phyloP scores from a whole-genome alignment of 2,113 vertebrate genomes.

The Zeus faber region DNA sequence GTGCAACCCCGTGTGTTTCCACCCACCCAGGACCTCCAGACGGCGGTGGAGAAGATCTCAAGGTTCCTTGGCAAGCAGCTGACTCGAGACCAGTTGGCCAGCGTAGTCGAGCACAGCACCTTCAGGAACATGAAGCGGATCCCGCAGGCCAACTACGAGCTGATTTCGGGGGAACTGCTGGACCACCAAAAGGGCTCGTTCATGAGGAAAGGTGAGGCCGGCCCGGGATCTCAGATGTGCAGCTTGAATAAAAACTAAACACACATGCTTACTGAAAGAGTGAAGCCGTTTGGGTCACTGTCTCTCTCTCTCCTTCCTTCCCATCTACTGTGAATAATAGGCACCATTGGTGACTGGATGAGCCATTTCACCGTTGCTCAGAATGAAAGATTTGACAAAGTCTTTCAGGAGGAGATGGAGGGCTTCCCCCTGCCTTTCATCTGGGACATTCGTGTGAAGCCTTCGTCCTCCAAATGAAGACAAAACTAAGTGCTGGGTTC shows the following conservation, averaged over 20 bases:
- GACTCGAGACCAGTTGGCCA: constrained; percentile 41
- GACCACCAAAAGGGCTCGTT: constrained; percentile 47
- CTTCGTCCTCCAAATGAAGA: neutral
- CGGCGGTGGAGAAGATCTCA: constrained; percentile 48
- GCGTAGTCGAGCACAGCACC: constrained; percentile 54
- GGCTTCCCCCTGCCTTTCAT: constrained; percentile 44
- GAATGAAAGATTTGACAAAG: constrained; percentile 54
- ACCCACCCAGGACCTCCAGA: constrained; percentile 47
- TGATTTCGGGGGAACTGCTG: constrained; percentile 18
- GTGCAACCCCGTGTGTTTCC: neutral
- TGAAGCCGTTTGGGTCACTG: too few species aligned
- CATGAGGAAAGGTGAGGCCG: constrained; percentile 66
- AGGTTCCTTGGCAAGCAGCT: constrained; percentile 51
- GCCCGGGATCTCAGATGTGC: neutral
- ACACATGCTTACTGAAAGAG: too few species aligned
- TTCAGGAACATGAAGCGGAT: constrained; percentile 62
- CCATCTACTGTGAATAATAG: constrained; percentile 23
- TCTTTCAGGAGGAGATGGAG: constrained; percentile 56
- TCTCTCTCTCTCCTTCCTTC: too few species aligned
- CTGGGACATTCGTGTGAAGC: constrained; percentile 47
- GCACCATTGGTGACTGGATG: constrained; percentile 69
- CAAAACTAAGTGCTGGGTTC: too few species aligned
- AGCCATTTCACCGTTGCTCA: constrained; percentile 61
- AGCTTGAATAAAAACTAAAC: too few species aligned
- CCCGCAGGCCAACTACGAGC: constrained; percentile 52